Percentiles rank a stretch among this genome's conserved stretches.
phyloP scores from a whole-genome alignment of 2,797 vertebrate genomes.

The Syncerus caffer region DNA sequence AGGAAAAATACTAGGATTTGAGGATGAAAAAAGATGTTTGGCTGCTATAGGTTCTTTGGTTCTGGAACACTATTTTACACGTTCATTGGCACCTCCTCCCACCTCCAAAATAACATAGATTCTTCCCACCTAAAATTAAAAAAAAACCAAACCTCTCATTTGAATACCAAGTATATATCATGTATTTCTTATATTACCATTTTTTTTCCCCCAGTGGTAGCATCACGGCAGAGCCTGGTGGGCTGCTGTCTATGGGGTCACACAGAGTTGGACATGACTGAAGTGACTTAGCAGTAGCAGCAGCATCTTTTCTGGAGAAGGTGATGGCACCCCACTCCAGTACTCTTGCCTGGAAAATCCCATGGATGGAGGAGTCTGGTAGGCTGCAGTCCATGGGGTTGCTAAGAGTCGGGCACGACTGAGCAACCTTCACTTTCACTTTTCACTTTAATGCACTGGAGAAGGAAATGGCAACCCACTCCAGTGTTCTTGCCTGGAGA shows the following conservation, averaged over 20 bases:
- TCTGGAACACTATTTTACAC: background rate
- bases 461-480: too few species aligned
- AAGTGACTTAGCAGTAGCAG: too few species aligned
- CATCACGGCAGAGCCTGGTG: background rate
- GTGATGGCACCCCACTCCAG: too few species aligned
- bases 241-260: too few species aligned
- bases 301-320: background rate
- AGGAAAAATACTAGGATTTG: background rate
- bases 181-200: background rate
- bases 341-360: too few species aligned
- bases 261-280: too few species aligned
- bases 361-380: too few species aligned
- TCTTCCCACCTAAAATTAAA: background rate
- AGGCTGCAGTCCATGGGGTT: too few species aligned
- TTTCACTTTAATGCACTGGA: too few species aligned
- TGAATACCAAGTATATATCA: background rate
- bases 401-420: rapidly evolving
- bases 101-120: background rate
- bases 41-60: background rate
- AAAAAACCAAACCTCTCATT: background rate
- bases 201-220: background rate
- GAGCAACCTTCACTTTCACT: too few species aligned
- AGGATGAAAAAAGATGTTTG: background rate
- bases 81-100: background rate
- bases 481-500: too few species aligned